Evolutionary conservation across 1,140 invertebrate genomes (phyloP), one percentile per base, ranked within the genome.

Genomic region (Drosophila ficusphila): DNA sequence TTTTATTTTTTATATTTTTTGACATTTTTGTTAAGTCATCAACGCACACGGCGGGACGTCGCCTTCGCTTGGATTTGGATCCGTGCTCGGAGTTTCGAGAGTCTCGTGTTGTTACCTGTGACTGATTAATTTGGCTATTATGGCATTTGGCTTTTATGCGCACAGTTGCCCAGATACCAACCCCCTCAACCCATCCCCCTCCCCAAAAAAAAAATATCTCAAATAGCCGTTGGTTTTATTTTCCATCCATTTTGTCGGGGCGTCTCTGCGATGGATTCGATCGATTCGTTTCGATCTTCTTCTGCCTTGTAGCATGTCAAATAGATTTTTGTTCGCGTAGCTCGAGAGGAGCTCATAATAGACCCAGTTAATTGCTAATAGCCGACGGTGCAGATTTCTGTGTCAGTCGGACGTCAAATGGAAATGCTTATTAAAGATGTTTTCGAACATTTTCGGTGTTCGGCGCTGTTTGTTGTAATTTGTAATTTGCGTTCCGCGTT

Each of bases 121-220:
- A 88, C 82, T 88, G 82, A 88, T 88, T 88, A 88, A 88, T 88
- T 88, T 88, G 82, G 83, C 82, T 88, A 88, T 88, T 88, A 88
- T 88, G 83, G 83, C 77, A 88, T 88, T 88, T 88, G 82, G 82
- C 73, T 88, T 81, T 86, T 86, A 82, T 86, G 83, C 78, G 76
- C 81, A 74, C 82, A 77, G 78, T 73, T 77, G 47, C 69, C 70
- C 53, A 34, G 34, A 41, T n/a, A n/a, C n/a, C n/a, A n/a, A n/a
- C n/a, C n/a, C n/a, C n/a, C n/a, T 31, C 16, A 27, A 23, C 29
- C 19, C 38, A 18, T 12, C 23, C 19, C 23, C 36, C 54, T 49
- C 41, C 29, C 42, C 29, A 23, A 47, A 62, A 58, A 38, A 39
- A 46, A 46, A 46, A 61, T 38, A 46, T 16, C 19, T 47, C 6